Percentiles rank a stretch among this genome's conserved stretches.
Evolutionary conservation across 1,140 invertebrate species (phyloP).

Genomic region (Apis cerana): DNA sequence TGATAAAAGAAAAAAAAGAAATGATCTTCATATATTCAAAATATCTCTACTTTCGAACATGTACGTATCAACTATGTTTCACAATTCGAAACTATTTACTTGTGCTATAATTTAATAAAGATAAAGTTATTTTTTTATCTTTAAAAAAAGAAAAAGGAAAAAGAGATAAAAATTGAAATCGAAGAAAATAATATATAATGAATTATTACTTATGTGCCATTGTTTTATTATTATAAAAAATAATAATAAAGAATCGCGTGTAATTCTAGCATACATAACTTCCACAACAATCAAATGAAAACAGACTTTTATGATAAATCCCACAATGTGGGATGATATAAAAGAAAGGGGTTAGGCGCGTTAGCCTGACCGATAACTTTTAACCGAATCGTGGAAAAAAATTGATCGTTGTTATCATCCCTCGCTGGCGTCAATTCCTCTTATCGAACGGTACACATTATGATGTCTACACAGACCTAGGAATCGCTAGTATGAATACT

Average conservation of each 20-base stretch:
- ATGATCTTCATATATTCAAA: too few species aligned
- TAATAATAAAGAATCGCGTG: neutral
- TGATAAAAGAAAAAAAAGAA: too few species aligned
- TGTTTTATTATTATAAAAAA: neutral
- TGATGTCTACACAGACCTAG: neutral
- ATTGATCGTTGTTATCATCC: conserved; percentile 48
- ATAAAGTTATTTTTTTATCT: too few species aligned
- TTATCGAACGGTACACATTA: conserved; percentile 22
- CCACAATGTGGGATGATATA: neutral
- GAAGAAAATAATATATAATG: too few species aligned
- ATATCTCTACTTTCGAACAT: too few species aligned
- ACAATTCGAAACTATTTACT: too few species aligned
- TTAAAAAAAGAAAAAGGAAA: too few species aligned
- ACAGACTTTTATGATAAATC: neutral
- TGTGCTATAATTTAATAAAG: too few species aligned
- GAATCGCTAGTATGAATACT: conserved; percentile 5
- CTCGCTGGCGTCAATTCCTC: conserved; percentile 51
- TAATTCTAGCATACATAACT: neutral
- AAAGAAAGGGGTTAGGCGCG: conserved; percentile 5
- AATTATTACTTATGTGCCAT: too few species aligned
- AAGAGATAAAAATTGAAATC: too few species aligned
- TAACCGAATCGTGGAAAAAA: conserved; percentile 49
- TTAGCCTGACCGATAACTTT: conserved; percentile 58
- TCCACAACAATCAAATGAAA: neutral
- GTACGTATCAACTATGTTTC: too few species aligned